Percentiles rank a stretch among this genome's conserved stretches.
These are phyloP conservation scores for Podocnemis expansa DNA, from an alignment of 2,113 vertebrate genomes.

Conservation along the genomic window DNA sequence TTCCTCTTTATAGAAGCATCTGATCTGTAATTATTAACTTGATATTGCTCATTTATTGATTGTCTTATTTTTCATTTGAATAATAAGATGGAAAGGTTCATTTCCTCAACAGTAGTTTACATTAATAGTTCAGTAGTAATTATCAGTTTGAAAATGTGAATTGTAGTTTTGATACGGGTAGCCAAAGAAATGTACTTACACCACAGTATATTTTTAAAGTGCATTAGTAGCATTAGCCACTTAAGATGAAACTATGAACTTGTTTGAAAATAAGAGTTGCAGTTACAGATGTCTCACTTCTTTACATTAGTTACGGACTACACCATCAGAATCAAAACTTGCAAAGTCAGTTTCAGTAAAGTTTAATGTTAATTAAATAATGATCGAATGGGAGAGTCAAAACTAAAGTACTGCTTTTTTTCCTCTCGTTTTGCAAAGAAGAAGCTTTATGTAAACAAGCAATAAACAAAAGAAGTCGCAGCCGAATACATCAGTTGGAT, in stretches of 20 bases:
- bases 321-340: background rate
- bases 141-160: background rate
- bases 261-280: background rate
- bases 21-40: background rate
- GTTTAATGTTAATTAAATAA: background rate
- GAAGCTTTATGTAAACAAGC: slow-evolving; percentile 73
- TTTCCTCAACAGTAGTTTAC: background rate
- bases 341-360: background rate
- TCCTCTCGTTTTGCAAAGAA: slow-evolving; percentile 75
- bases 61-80: background rate
- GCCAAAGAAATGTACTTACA: too few species aligned
- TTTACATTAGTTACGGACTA: background rate
- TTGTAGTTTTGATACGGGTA: background rate
- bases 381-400: background rate
- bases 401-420: slow-evolving; percentile 28
- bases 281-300: background rate
- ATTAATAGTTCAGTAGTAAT: background rate
- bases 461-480: slow-evolving; percentile 68
- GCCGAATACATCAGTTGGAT: slow-evolving; percentile 46
- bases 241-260: background rate
- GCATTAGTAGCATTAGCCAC: background rate
- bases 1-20: background rate
- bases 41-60: background rate
- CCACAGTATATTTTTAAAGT: background rate
- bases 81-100: background rate